Evolutionary conservation across 2,888 invertebrate genomes (phyloP).

Genomic region (Hydroisotoma schaefferi): DNA sequence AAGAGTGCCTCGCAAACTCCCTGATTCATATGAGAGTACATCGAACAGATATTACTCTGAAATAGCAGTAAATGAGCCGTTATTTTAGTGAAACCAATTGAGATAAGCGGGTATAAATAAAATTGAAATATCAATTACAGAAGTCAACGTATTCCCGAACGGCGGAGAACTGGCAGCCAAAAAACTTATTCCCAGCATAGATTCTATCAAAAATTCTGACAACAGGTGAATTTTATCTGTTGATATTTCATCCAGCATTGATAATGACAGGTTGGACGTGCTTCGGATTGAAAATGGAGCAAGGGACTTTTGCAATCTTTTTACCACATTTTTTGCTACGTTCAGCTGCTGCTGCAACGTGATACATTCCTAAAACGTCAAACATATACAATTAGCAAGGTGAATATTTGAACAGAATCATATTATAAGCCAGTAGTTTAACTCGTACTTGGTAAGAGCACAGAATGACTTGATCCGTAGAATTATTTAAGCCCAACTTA

Average conservation of each 20-base stretch:
- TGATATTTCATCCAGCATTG: constrained; percentile 57
- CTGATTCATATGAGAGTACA: constrained; percentile 54
- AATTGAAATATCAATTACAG: not conserved
- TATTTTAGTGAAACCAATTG: not conserved
- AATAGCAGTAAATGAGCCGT: constrained; percentile 36
- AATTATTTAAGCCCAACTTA: constrained; percentile 56
- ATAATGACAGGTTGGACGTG: constrained; percentile 13
- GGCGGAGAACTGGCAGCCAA: constrained; percentile 31
- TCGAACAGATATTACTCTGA: constrained; percentile 43
- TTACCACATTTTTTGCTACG: constrained; percentile 71
- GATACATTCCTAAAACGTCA: constrained; percentile 67
- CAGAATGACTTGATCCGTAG: constrained; percentile 58
- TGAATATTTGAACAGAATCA: constrained; percentile 30
- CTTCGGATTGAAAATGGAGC: constrained; percentile 41
- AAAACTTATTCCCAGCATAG: constrained; percentile 58
- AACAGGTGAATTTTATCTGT: constrained; percentile 80
- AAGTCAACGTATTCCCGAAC: too few species aligned
- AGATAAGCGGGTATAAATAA: not conserved
- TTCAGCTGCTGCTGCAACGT: constrained; percentile 86
- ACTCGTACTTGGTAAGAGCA: constrained; percentile 57
- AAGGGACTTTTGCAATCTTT: constrained; percentile 64
- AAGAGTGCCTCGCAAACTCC: constrained; percentile 63
- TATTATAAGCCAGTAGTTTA: constrained; percentile 29
- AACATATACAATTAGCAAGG: not conserved
- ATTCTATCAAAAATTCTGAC: constrained; percentile 76